These are phyloP conservation scores for Grallaria varia DNA, from an alignment of 2,113 vertebrate species.

Conservation along the genomic window DNA sequence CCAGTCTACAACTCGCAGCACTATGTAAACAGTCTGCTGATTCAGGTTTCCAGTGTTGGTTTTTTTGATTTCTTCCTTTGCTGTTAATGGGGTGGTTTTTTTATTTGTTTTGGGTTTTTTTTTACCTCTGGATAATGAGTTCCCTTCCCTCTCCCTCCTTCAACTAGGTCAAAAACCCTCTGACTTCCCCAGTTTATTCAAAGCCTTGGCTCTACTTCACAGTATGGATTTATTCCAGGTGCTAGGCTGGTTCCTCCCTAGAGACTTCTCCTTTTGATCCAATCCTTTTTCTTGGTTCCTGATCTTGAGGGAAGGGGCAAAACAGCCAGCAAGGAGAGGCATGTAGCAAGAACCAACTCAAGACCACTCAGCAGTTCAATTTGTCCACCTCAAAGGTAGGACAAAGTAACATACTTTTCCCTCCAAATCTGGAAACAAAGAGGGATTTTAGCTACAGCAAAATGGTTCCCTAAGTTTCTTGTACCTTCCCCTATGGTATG, in stretches of 20 bases:
- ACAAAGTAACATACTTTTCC: not conserved
- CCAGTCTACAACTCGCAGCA: not conserved
- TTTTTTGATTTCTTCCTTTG: not conserved
- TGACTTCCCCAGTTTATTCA: not conserved
- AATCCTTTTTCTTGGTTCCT: not conserved
- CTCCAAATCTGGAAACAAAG: not conserved
- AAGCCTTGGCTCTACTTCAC: not conserved
- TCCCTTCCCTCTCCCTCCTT: not conserved
- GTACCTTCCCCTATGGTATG: too few relatives aligned
- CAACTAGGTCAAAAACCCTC: not conserved
- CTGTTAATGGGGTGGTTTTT: too few relatives aligned
- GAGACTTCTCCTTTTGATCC: not conserved
- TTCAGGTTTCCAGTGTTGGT: not conserved
- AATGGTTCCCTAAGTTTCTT: not conserved
- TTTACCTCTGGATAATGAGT: not conserved
- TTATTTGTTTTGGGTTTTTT: not conserved
- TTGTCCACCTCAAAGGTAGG: not conserved
- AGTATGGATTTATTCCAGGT: not conserved
- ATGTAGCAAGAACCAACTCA: not conserved
- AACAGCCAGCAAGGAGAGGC: conserved; percentile 17
- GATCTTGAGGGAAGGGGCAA: not conserved
- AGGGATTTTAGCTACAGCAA: not conserved
- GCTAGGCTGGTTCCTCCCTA: not conserved
- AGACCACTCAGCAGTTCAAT: not conserved
- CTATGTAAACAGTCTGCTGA: not conserved